A percentile compares a stretch with the other conserved stretches of the same genome.
These are phyloP conservation scores for Asarcornis scutulata DNA, from an alignment of 2,113 vertebrate genomes.

Conservation along the genomic window DNA sequence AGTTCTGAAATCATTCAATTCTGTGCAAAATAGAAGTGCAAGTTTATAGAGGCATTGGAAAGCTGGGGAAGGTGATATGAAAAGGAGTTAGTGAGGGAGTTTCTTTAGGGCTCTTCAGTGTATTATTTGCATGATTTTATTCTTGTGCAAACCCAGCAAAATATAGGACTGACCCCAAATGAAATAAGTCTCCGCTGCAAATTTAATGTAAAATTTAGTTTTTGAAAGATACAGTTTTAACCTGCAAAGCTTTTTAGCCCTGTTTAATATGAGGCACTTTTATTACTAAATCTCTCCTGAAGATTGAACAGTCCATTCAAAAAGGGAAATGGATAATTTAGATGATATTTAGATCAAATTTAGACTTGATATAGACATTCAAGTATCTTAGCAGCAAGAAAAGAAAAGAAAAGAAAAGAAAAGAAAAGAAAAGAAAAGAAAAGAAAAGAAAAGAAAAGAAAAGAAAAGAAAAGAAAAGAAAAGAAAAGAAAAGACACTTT, in stretches of 20 bases:
- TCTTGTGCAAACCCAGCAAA: constrained; percentile 38
- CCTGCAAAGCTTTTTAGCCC: background rate
- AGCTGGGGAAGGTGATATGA: constrained; percentile 38
- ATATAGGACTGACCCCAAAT: constrained; percentile 7
- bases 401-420: background rate
- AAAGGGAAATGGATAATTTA: background rate
- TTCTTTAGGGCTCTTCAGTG: background rate
- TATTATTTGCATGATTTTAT: constrained; percentile 50
- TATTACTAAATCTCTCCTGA: background rate
- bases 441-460: too few relatives aligned
- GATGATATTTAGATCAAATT: background rate
- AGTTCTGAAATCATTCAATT: constrained; percentile 28
- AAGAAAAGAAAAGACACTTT: background rate
- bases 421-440: too few relatives aligned
- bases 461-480: too few relatives aligned
- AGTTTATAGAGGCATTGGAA: background rate
- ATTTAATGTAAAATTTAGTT: background rate
- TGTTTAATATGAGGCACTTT: background rate
- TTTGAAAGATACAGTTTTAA: background rate
- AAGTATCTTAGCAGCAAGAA: background rate
- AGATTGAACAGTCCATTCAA: background rate
- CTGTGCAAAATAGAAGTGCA: background rate
- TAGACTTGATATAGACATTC: background rate
- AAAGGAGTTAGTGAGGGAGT: background rate
- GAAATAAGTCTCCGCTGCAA: constrained; percentile 12